A percentile compares a stretch with the other conserved stretches of the same genome.
These are phyloP conservation scores for Mechanitis mazaeus DNA, from an alignment of 2,888 invertebrate species.

Conservation along the genomic window DNA sequence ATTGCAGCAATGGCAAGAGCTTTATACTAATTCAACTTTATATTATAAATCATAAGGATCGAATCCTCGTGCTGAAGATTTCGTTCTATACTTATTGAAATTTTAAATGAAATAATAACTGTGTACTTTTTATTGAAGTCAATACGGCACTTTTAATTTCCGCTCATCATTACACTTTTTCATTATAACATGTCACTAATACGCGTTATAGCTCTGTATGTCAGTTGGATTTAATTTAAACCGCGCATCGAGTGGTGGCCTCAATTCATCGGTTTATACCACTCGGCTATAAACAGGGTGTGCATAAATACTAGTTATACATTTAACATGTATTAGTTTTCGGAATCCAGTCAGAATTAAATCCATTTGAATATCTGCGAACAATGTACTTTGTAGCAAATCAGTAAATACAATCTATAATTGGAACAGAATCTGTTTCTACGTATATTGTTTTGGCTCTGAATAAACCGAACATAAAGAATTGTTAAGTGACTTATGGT, in stretches of 20 bases:
- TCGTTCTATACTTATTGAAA: too few species aligned
- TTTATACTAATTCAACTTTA: too few species aligned
- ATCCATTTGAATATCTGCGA: too few species aligned
- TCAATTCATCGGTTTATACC: constrained; percentile 26
- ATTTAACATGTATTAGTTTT: constrained; percentile 10
- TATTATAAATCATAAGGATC: too few species aligned
- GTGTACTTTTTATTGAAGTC: background rate
- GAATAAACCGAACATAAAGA: too few species aligned
- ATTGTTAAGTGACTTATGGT: too few species aligned
- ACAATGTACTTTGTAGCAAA: too few species aligned
- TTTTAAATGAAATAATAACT: background rate
- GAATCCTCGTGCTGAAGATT: too few species aligned
- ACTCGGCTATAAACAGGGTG: constrained; percentile 26
- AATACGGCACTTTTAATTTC: background rate
- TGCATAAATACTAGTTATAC: constrained; percentile 20
- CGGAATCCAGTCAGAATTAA: background rate
- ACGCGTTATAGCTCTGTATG: constrained; percentile 18
- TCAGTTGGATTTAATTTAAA: constrained; percentile 22
- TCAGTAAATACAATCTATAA: too few species aligned
- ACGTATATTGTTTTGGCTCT: too few species aligned
- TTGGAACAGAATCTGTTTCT: too few species aligned
- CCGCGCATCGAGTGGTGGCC: constrained; percentile 23
- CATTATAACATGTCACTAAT: constrained; percentile 14
- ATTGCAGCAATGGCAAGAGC: too few species aligned
- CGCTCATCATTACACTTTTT: background rate